phyloP scores from a whole-genome alignment of 2,797 vertebrate species.

The Paedocypris micromegethes region DNA sequence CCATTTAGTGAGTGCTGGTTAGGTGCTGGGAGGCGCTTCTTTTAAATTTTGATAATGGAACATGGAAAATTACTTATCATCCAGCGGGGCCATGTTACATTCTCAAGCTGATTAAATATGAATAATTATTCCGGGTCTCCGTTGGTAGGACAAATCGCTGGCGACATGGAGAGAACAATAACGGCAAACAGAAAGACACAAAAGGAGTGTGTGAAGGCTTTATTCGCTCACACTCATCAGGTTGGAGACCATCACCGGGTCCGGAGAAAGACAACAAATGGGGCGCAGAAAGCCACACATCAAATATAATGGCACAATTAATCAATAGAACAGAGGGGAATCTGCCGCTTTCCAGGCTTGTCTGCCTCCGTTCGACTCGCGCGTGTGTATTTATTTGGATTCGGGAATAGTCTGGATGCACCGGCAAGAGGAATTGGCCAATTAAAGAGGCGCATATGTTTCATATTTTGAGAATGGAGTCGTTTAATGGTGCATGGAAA shows the following conservation, averaged over 20 bases:
- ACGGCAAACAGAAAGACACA: slow-evolving; percentile 60
- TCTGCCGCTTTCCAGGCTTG: slow-evolving; percentile 60
- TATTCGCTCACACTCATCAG: slow-evolving; percentile 19
- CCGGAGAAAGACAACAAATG: slow-evolving; percentile 38
- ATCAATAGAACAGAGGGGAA: slow-evolving; percentile 69
- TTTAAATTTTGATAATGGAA: slow-evolving; percentile 80
- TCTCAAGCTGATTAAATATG: slow-evolving; percentile 73
- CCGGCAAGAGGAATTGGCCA: slow-evolving; percentile 74
- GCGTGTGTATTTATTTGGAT: slow-evolving; percentile 53
- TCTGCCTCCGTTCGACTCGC: slow-evolving; percentile 34
- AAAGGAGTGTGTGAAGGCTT: slow-evolving; percentile 25
- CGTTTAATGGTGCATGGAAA: slow-evolving; percentile 69
- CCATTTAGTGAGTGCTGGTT: slow-evolving; percentile 66
- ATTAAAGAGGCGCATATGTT: slow-evolving; percentile 76
- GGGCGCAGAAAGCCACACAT: slow-evolving; percentile 60
- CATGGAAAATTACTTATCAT: slow-evolving; percentile 78
- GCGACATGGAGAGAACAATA: slow-evolving; percentile 75
- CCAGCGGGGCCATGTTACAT: slow-evolving; percentile 60
- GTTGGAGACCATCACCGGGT: slow-evolving; percentile 30
- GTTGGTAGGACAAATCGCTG: slow-evolving; percentile 69
- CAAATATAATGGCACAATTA: slow-evolving; percentile 69
- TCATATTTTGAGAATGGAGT: slow-evolving; percentile 70
- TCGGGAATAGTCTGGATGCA: slow-evolving; percentile 55
- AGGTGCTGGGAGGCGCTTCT: slow-evolving; percentile 57
- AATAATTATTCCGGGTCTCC: slow-evolving; percentile 72